These are phyloP conservation scores for Cecidostiba fungosa DNA, from an alignment of 2,888 invertebrate genomes.

Conservation along the genomic window DNA sequence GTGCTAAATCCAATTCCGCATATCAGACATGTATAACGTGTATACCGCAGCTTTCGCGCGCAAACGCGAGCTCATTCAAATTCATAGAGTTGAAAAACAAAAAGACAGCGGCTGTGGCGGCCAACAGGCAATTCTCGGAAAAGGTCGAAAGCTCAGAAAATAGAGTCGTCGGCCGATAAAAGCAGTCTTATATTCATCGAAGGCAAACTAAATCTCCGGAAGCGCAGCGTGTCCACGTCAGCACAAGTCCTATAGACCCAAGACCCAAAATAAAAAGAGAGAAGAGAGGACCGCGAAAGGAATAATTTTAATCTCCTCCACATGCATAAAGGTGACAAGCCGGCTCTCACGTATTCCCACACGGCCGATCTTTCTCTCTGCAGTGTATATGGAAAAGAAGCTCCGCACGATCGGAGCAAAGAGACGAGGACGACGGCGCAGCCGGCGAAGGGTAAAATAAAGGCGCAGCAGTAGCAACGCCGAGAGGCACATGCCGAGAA, in stretches of 20 bases:
- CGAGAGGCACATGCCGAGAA: conserved; percentile 48
- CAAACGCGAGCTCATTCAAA: not conserved
- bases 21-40: not conserved
- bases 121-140: not conserved
- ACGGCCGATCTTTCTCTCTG: not conserved
- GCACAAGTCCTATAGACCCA: not conserved
- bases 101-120: not conserved
- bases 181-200: not conserved
- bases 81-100: not conserved
- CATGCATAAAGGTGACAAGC: conserved; percentile 50
- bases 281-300: not conserved
- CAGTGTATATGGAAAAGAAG: conserved; percentile 39
- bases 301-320: conserved; percentile 49
- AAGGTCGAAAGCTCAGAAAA: not conserved
- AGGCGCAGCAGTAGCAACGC: conserved; percentile 16
- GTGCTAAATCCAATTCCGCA: not conserved
- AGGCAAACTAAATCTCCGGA: not conserved
- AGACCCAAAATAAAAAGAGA: not conserved
- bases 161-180: not conserved
- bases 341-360: conserved; percentile 50
- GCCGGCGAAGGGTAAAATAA: conserved; percentile 58
- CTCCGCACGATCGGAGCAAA: conserved; percentile 34
- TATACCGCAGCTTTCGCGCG: not conserved
- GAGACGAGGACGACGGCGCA: conserved; percentile 16
- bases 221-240: not conserved